Evolutionary conservation across 2,888 invertebrate genomes (phyloP).

Genomic region (Rosalia funebris): DNA sequence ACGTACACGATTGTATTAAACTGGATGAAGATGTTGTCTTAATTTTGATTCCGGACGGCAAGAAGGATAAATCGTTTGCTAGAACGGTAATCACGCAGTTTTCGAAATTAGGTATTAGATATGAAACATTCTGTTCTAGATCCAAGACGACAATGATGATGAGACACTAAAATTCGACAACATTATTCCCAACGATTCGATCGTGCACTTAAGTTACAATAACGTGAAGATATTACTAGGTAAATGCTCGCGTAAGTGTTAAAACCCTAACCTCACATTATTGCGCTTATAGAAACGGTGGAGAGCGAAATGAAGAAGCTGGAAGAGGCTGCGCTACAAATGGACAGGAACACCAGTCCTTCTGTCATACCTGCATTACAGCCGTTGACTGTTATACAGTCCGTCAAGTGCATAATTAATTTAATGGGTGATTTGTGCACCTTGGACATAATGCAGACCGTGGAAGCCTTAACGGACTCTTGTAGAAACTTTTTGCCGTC

Average conservation of each 20-base stretch:
- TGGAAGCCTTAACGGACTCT: slow-evolving; percentile 62
- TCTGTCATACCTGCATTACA: slow-evolving; percentile 64
- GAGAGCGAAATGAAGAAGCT: slow-evolving; percentile 84
- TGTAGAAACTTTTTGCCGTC: slow-evolving; percentile 50
- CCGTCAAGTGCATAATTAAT: slow-evolving; percentile 92
- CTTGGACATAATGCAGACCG: slow-evolving; percentile 81
- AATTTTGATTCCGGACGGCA: slow-evolving; percentile 73
- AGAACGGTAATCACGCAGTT: slow-evolving; percentile 71
- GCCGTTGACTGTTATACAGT: slow-evolving; percentile 83
- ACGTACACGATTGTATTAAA: slow-evolving; percentile 92
- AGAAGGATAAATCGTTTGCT: slow-evolving; percentile 76
- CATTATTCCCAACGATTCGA: slow-evolving; percentile 79
- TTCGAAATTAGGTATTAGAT: slow-evolving; percentile 1
- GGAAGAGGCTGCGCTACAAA: slow-evolving; percentile 72
- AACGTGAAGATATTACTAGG: slow-evolving; percentile 86
- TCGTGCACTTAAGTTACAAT: slow-evolving; percentile 81
- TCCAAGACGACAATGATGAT: slow-evolving; percentile 83
- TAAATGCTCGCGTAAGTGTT: too few species aligned
- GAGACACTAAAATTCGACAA: slow-evolving; percentile 81
- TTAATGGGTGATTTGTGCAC: slow-evolving; percentile 91
- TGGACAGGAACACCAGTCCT: slow-evolving; percentile 58
- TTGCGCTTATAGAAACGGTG: slow-evolving; percentile 72
- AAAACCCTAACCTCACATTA: not conserved
- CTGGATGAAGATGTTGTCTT: slow-evolving; percentile 87
- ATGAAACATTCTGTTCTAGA: slow-evolving; percentile 57